phyloP scores from a whole-genome alignment of 2,797 vertebrate species.

The Malurus leucopterus region DNA sequence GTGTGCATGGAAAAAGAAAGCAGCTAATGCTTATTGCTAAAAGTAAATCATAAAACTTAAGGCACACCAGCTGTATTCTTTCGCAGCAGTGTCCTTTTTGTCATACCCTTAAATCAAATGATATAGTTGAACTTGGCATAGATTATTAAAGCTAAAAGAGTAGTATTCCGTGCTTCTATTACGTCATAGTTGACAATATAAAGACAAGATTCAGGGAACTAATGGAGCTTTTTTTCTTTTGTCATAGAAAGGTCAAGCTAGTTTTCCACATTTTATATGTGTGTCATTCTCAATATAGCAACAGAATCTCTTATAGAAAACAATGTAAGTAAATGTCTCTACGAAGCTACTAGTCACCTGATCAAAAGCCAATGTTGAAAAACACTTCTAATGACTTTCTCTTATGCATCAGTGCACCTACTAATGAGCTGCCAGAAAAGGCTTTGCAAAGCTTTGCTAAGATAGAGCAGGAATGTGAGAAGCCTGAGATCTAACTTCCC shows the following conservation, averaged over 20 bases:
- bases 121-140: constrained; percentile 59
- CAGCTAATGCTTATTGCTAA: constrained; percentile 23
- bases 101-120: constrained; percentile 55
- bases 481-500: constrained; percentile 96
- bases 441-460: constrained; percentile 92
- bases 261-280: constrained; percentile 75
- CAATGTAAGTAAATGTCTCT: constrained; percentile 83
- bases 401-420: constrained; percentile 99
- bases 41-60: constrained; percentile 42
- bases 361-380: constrained; percentile 90
- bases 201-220: constrained; percentile 67
- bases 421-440: constrained; percentile 99
- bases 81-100: constrained; percentile 28
- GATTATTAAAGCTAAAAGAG: constrained; percentile 68
- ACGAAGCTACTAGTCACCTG: constrained; percentile 88
- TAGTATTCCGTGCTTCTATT: constrained; percentile 60
- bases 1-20: not conserved
- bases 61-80: constrained; percentile 45
- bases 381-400: constrained; percentile 98
- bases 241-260: constrained; percentile 76
- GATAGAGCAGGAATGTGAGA: constrained; percentile 94
- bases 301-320: constrained; percentile 78
- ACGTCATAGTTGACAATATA: constrained; percentile 71
- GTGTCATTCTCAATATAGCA: constrained; percentile 78
- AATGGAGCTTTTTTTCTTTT: constrained; percentile 70